A percentile compares a stretch with the other conserved stretches of the same genome.
phyloP scores from a whole-genome alignment of 1,140 invertebrate genomes.

The Heliconius hermathena region DNA sequence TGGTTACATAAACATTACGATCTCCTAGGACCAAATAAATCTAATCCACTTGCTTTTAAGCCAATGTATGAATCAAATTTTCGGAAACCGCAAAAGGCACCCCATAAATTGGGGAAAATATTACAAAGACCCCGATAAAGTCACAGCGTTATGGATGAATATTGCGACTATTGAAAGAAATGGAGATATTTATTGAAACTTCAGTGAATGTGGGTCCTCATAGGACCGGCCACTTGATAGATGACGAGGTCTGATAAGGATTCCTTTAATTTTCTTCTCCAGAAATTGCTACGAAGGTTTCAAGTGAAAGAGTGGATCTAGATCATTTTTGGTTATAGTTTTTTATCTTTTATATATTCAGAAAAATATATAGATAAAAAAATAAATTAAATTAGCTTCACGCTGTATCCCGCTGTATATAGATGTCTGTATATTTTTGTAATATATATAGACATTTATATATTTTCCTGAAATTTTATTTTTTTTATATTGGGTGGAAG shows the following conservation, averaged over 20 bases:
- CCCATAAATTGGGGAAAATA: constrained; percentile 43
- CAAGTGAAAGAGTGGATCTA: background rate
- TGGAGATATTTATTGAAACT: constrained; percentile 41
- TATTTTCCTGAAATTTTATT: no score
- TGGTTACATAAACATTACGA: background rate
- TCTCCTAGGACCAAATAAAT: background rate
- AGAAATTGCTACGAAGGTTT: constrained; percentile 3
- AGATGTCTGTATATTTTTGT: no score
- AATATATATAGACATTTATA: no score
- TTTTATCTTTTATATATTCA: no score
- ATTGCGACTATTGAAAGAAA: constrained; percentile 38
- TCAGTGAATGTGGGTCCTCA: constrained; percentile 36
- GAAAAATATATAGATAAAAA: no score
- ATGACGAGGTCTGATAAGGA: constrained; percentile 37
- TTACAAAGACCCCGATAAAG: constrained; percentile 42
- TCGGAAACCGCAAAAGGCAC: constrained; percentile 36
- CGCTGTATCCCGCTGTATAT: no score
- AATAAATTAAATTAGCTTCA: no score
- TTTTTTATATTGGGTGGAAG: no score
- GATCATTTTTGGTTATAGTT: background rate
- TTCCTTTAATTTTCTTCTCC: constrained; percentile 33
- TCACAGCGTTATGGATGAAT: constrained; percentile 37
- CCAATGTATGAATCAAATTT: constrained; percentile 36
- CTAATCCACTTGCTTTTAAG: constrained; percentile 26
- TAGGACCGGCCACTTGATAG: constrained; percentile 28